phyloP scores from a whole-genome alignment of 2,888 invertebrate species.

The Lamellibrachia columna region DNA sequence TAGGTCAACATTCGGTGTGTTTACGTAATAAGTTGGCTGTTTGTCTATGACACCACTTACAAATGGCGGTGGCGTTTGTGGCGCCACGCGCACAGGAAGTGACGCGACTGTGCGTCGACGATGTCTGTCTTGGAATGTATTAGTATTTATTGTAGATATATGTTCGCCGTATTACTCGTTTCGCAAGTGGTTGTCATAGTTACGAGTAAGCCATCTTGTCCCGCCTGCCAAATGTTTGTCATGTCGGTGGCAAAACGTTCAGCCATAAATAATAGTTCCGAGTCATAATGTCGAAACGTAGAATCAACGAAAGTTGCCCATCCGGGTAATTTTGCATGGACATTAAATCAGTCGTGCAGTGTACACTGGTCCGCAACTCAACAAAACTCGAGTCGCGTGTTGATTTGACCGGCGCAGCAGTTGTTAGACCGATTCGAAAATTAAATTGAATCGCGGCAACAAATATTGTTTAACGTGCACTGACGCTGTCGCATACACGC shows the following conservation, averaged over 20 bases:
- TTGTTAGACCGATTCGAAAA: too few species aligned
- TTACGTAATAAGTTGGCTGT: neutral
- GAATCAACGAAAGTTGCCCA: neutral
- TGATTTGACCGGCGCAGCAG: too few species aligned
- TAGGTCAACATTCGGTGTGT: neutral
- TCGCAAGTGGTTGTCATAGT: neutral
- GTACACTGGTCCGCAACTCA: too few species aligned
- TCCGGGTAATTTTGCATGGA: neutral
- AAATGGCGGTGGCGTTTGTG: neutral
- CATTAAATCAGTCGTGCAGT: too few species aligned
- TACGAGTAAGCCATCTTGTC: neutral
- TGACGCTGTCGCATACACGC: too few species aligned
- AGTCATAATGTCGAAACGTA: neutral
- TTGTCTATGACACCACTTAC: neutral
- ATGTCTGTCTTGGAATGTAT: neutral
- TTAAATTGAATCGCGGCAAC: too few species aligned
- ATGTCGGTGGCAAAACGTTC: neutral
- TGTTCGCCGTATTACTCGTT: neutral
- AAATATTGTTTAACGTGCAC: too few species aligned
- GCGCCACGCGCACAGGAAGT: neutral
- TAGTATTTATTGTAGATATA: conserved; percentile 2
- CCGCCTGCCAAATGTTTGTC: neutral
- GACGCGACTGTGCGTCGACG: neutral
- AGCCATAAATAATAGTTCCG: neutral
- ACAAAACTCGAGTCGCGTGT: too few species aligned